phyloP scores from a whole-genome alignment of 2,113 vertebrate genomes.

The Thalassoma bifasciatum region DNA sequence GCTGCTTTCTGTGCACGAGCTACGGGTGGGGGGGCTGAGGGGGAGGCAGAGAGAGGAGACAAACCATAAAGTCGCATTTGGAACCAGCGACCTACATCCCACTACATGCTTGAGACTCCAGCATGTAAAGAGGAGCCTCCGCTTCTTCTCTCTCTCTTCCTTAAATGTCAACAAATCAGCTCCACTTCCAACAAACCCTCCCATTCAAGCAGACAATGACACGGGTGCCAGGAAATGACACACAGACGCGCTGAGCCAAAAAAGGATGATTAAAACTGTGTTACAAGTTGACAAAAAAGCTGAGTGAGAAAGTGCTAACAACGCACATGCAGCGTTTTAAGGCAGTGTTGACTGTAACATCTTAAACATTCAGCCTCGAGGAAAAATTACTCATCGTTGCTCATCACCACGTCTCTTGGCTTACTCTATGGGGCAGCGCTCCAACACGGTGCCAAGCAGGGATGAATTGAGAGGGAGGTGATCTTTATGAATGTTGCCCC shows the following conservation, averaged over 20 bases:
- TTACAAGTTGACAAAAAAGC: constrained; percentile 2
- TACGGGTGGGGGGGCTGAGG: constrained; percentile 20
- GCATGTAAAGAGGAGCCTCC: background rate
- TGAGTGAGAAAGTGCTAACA: background rate
- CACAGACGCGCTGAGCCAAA: background rate
- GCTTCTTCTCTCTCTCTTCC: background rate
- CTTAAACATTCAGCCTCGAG: constrained; percentile 2
- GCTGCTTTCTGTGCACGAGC: constrained; percentile 53
- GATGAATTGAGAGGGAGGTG: background rate
- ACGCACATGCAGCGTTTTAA: background rate
- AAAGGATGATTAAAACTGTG: background rate
- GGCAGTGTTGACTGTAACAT: background rate
- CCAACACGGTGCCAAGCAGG: background rate
- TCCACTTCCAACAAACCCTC: constrained; percentile 13
- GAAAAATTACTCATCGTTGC: constrained; percentile 10
- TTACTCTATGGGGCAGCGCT: background rate
- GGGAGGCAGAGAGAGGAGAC: constrained; percentile 20
- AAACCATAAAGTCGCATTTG: constrained; percentile 20
- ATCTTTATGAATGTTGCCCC: background rate
- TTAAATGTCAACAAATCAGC: constrained; percentile 13
- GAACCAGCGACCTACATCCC: constrained; percentile 21
- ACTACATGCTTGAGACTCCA: constrained; percentile 2
- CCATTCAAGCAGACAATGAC: constrained; percentile 5
- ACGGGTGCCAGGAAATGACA: constrained; percentile 23
- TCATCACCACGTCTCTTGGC: background rate